Evolutionary conservation across 2,888 invertebrate species (phyloP), one percentile per base, ranked within the genome.

Genomic region (Drosophila sordidapex): DNA sequence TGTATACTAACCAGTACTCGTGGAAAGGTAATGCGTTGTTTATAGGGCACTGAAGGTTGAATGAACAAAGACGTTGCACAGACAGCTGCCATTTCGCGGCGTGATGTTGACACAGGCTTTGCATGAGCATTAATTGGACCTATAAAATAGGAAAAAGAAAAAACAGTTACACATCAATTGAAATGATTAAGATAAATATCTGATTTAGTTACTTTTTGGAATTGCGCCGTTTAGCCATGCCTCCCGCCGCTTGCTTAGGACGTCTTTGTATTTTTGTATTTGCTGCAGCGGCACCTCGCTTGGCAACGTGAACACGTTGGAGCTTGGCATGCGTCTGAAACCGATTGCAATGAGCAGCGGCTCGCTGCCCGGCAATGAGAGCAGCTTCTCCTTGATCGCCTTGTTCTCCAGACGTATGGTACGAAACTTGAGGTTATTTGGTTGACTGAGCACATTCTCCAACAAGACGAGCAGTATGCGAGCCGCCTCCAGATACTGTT

Each of bases 1-100:
- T 59, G 6, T n/a, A 6, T 48, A 66, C 81, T 80, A 92, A 95
- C 95, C 93, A 95, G 89, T 48, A 94, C 87, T 68, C 93, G 91
- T n/a, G 93, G 89, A 56, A 94, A 94, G 11, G 78, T 79, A 10
- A 94, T 92, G 48, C 93, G 91, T 54, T 92, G 89, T 4, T 76
- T 81, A 72, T 92, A 93, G 29, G 92, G 85, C 68, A 83, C 86
- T 13, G 88, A 85, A 27, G 91, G 88, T 27, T 82, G 79, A 35
- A 91, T 81, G 21, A 85, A 87, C 70, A 82, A 63, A 6, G 86
- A 74, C 33, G 74, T 77, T 5, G 58, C 46, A 62, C 65, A 59
- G 21, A 52, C 25, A 25, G 40, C 36, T 29, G 79, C 35, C 64
- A 73, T 71, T 49, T 66, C 80, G 29, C 62, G 33, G 11, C 27